A percentile compares a stretch with the other conserved stretches of the same genome.
phyloP scores from a whole-genome alignment of 2,797 vertebrate genomes.

The Selene dorsalis region DNA sequence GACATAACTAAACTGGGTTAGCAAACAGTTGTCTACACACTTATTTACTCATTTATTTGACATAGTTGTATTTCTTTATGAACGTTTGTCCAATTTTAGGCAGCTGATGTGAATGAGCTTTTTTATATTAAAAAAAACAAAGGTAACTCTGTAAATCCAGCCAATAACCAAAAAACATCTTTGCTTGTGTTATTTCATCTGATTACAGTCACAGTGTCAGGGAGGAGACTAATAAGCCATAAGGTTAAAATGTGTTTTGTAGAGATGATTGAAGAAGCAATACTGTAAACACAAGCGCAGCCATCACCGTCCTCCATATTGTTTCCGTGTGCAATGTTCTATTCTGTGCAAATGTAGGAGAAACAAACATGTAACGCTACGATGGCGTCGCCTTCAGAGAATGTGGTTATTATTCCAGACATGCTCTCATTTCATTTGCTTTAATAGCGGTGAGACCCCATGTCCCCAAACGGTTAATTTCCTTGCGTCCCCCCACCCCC shows the following conservation, averaged over 20 bases:
- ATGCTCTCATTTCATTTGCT: constrained; percentile 34
- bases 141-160: no score
- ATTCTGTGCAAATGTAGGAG: background rate
- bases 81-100: no score
- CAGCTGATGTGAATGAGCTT: no score
- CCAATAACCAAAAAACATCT: no score
- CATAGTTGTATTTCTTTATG: no score
- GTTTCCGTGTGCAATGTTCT: background rate
- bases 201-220: background rate
- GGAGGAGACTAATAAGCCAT: background rate
- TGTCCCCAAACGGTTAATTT: constrained; percentile 53
- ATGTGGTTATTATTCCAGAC: constrained; percentile 41
- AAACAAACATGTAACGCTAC: background rate
- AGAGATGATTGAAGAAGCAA: background rate
- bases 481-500: background rate
- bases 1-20: no score
- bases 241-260: background rate
- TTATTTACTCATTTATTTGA: no score
- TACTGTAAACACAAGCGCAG: background rate
- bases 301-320: background rate
- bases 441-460: constrained; percentile 37
- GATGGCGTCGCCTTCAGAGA: background rate
- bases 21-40: no score
- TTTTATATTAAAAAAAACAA: no score
- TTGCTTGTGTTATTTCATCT: no score